These are phyloP conservation scores for Perca fluviatilis DNA, from an alignment of 2,113 vertebrate species.

Conservation along the genomic window DNA sequence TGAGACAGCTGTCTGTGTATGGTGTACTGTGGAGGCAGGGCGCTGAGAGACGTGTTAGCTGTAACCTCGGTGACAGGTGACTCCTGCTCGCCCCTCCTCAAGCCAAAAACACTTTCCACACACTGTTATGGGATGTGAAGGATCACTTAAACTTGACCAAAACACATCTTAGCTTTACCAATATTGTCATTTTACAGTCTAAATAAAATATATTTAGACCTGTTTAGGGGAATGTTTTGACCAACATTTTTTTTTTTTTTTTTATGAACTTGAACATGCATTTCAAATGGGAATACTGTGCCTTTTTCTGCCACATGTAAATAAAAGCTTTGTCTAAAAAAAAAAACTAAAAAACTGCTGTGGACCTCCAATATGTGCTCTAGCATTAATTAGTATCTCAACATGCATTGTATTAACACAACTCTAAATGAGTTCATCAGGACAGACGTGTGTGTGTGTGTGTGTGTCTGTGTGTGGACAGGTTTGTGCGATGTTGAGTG, in stretches of 20 bases:
- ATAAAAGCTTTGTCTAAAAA: conserved; percentile 74
- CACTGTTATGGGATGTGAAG: conserved; percentile 29
- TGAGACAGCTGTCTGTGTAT: conserved; percentile 84
- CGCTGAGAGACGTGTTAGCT: conserved; percentile 79
- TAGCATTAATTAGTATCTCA: conserved; percentile 55
- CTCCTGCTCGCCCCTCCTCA: conserved; percentile 9
- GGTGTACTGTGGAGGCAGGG: conserved; percentile 74
- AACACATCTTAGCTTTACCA: conserved; percentile 35
- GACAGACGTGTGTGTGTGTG: conserved; percentile 57
- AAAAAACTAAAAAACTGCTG: conserved; percentile 27
- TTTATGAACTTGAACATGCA: conserved; percentile 31
- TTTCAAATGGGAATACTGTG: conserved; percentile 22
- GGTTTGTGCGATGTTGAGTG: conserved; percentile 78
- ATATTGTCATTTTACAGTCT: conserved; percentile 9
- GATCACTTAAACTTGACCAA: conserved; percentile 69
- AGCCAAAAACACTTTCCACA: conserved; percentile 7
- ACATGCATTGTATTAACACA: conserved; percentile 51
- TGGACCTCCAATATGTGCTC: conserved; percentile 12
- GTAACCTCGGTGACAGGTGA: conserved; percentile 77
- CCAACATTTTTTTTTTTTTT: conserved; percentile 22
- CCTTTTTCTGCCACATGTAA: conserved; percentile 68
- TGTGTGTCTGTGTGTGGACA: conserved; percentile 31
- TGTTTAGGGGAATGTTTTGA: conserved; percentile 7
- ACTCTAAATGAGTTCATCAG: conserved; percentile 59
- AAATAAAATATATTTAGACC: neutral